These are phyloP conservation scores for Eremophila alpestris DNA, from an alignment of 2,797 vertebrate genomes.

Conservation along the genomic window DNA sequence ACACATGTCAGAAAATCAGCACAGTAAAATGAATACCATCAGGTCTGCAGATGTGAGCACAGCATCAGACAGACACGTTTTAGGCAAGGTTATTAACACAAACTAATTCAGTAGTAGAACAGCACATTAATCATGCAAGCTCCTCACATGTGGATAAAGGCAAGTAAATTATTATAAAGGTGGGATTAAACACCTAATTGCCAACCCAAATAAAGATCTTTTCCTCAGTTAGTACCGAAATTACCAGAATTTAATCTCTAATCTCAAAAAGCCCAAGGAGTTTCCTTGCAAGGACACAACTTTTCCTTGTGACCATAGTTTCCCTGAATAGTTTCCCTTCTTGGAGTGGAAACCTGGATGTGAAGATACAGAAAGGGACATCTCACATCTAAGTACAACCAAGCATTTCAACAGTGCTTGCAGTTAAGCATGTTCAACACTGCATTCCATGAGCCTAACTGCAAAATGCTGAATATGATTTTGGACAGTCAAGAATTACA, in stretches of 20 bases:
- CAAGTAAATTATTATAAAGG: not conserved
- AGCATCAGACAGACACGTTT: not conserved
- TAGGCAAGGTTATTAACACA: not conserved
- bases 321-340: not conserved
- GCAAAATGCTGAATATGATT: not conserved
- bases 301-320: not conserved
- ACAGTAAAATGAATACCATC: not conserved
- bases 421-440: not conserved
- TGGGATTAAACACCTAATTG: not conserved
- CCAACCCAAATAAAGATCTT: not conserved
- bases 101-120: not conserved
- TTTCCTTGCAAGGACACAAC: not conserved
- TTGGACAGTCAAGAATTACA: not conserved
- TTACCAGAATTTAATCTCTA: not conserved
- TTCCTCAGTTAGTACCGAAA: not conserved
- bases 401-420: not conserved
- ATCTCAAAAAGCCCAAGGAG: not conserved
- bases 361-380: not conserved
- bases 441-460: rapidly evolving
- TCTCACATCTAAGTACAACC: not conserved
- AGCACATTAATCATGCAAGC: not conserved
- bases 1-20: not conserved
- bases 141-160: not conserved
- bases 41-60: not conserved
- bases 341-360: not conserved